These are phyloP conservation scores for Agelaius phoeniceus DNA, from an alignment of 2,113 vertebrate species.

Conservation along the genomic window DNA sequence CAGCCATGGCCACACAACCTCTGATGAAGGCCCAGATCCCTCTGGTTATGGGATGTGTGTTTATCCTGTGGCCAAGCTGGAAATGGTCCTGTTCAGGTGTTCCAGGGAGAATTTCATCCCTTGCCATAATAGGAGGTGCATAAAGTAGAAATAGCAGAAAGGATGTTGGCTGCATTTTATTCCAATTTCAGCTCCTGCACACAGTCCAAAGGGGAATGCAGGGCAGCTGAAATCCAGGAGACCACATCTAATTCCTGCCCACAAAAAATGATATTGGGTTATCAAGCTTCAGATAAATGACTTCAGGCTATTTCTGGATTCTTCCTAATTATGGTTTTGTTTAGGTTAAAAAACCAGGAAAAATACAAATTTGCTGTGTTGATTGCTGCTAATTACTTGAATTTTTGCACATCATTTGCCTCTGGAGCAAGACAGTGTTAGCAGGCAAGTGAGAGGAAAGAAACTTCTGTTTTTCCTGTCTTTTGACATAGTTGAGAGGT, in stretches of 20 bases:
- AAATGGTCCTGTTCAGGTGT: not conserved
- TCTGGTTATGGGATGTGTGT: not conserved
- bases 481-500: not conserved
- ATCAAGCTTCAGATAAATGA: not conserved
- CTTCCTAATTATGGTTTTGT: not conserved
- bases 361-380: not conserved
- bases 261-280: not conserved
- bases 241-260: not conserved
- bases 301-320: not conserved
- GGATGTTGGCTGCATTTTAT: not conserved
- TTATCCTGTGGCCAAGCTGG: accelerated
- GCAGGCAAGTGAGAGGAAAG: not conserved
- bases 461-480: not conserved
- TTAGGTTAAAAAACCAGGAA: not conserved
- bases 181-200: not conserved
- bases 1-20: not conserved
- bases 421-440: not conserved
- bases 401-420: not conserved
- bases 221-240: not conserved
- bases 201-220: not conserved
- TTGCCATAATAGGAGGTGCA: not conserved
- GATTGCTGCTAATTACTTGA: not conserved
- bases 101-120: not conserved
- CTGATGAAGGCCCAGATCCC: not conserved
- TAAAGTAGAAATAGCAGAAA: not conserved